Evolutionary conservation across 2,797 vertebrate species (phyloP), one percentile per base, ranked within the genome.

Genomic region (Setipinna tenuifilis): DNA sequence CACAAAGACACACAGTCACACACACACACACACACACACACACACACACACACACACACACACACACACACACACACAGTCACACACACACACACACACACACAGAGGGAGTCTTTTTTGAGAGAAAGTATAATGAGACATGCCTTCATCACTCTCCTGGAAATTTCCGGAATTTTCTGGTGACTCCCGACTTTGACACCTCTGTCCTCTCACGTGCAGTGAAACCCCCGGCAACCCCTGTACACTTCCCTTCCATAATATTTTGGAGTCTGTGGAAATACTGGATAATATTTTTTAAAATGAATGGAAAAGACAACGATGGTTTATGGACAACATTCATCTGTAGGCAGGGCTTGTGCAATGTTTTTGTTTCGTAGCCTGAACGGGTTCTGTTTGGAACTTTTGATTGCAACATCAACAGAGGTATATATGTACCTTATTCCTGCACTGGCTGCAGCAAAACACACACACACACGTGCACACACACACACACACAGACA

Each of bases 381-480:
- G 68, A 12, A 84, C 19, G 59, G 89, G 89, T 88, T 86, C 83
- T 85, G 83, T 92, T 87, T 90, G 92, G 91, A 92, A 93, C 92
- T 91, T 93, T 81, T 92, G 93, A 95, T 92, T 89, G 87, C 89
- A 88, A 87, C 86, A 85, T 92, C 90, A 93, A 93, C 91, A 92
- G 87, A 81, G 84, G 17, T 86, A 81, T 84, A 85, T 91, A 87
- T 89, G 91, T 91, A 88, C 84, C 84, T 4, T 31, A 65, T 88
- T 87, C 84, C 86, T 82, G 83, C 82, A 71, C 90, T 88, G 80
- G 87, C 81, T 2, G 50, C 28, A 41, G 31, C 44, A 12, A 35
- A 82, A 54, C 46, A 48, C 46, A 54, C 2, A 54, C 9, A 54
- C 31, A 81, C 50, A 54, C 9, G 35, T n/a, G n/a, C 46, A 48